phyloP scores from a whole-genome alignment of 2,888 invertebrate genomes.

The Carabus problematicus region DNA sequence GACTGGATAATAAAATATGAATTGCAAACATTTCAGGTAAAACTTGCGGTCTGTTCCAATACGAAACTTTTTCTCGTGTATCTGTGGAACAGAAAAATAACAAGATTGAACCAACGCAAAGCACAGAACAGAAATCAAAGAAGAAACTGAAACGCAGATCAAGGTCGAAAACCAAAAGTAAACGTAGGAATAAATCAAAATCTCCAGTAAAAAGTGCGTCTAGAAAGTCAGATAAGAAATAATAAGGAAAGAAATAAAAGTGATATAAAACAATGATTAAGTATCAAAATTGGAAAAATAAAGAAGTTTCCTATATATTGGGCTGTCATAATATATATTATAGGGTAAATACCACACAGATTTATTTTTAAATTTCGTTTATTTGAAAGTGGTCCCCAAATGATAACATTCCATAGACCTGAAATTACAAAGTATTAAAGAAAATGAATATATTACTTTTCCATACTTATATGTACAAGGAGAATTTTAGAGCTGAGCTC shows the following conservation, averaged over 20 bases:
- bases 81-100: constrained; percentile 52
- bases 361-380: constrained; percentile 50
- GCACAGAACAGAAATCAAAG: constrained; percentile 50
- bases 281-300: not conserved
- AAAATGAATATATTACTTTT: constrained; percentile 46
- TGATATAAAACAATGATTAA: constrained; percentile 50
- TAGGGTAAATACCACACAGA: constrained; percentile 34
- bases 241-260: constrained; percentile 50
- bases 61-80: constrained; percentile 64
- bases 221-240: constrained; percentile 43
- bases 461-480: constrained; percentile 42
- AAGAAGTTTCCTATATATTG: not conserved
- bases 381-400: constrained; percentile 53
- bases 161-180: constrained; percentile 53
- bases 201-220: constrained; percentile 50
- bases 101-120: constrained; percentile 47
- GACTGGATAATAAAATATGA: not conserved
- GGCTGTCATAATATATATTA: too few species aligned
- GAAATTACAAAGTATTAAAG: constrained; percentile 48
- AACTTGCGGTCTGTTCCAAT: constrained; percentile 64
- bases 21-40: constrained; percentile 61
- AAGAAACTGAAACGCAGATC: constrained; percentile 53
- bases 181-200: constrained; percentile 45
- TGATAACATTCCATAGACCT: constrained; percentile 54
- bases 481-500: constrained; percentile 36